phyloP scores from a whole-genome alignment of 2,113 vertebrate species.

The Steatornis caripensis region DNA sequence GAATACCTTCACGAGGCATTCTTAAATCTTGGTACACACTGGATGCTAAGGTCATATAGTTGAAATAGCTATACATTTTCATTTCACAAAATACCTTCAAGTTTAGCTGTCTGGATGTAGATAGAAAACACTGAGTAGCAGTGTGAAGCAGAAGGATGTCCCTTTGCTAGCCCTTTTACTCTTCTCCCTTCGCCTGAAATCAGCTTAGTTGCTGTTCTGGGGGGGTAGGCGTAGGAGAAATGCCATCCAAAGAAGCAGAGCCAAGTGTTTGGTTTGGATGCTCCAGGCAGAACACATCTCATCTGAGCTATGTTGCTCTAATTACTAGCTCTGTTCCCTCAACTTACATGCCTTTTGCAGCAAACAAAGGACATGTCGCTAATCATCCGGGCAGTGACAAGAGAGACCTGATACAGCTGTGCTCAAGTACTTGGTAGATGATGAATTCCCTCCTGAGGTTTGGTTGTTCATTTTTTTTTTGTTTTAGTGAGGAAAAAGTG shows the following conservation, averaged over 20 bases:
- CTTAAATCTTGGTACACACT: not conserved
- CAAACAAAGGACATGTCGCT: conserved; percentile 27
- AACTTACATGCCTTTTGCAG: conserved; percentile 18
- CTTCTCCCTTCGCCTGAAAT: conserved; percentile 4
- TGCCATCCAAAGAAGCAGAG: conserved; percentile 40
- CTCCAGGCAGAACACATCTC: not conserved
- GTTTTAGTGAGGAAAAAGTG: not conserved
- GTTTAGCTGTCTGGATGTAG: not conserved
- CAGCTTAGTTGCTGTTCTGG: conserved; percentile 20
- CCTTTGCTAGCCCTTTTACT: not conserved
- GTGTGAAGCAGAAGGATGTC: not conserved
- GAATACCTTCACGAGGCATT: not conserved
- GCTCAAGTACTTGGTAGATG: not conserved
- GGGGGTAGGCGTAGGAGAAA: conserved; percentile 40
- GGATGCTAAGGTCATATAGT: not conserved
- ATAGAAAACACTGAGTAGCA: not conserved
- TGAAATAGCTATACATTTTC: not conserved
- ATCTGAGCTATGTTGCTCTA: conserved; percentile 18
- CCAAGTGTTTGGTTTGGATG: conserved; percentile 62
- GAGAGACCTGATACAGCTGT: conserved; percentile 2
- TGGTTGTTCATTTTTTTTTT: not conserved
- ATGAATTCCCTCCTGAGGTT: not conserved
- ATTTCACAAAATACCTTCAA: not conserved
- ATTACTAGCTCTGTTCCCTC: conserved; percentile 37
- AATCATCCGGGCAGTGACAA: not conserved